phyloP scores from a whole-genome alignment of 2,888 invertebrate genomes.

The Seira ritae region DNA sequence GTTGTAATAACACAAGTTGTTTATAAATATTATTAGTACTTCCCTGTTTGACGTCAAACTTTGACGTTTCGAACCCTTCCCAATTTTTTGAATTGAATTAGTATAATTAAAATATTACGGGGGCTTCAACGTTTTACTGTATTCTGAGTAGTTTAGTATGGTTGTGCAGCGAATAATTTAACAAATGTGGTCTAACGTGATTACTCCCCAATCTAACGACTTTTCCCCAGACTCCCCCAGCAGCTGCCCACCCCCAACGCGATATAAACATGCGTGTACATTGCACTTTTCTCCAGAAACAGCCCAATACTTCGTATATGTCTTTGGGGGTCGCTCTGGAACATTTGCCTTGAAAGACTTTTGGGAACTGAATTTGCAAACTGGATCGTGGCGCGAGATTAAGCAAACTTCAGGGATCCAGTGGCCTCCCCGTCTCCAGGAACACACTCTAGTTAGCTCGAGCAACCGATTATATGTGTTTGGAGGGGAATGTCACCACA shows the following conservation, averaged over 20 bases:
- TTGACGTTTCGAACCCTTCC: neutral
- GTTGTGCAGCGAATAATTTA: neutral
- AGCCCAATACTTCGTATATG: constrained; percentile 80
- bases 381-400: constrained; percentile 66
- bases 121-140: too few species aligned
- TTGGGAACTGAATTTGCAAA: constrained; percentile 88
- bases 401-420: constrained; percentile 75
- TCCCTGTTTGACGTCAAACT: neutral
- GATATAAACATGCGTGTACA: constrained; percentile 46
- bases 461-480: constrained; percentile 87
- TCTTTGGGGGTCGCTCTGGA: constrained; percentile 90
- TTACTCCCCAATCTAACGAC: neutral
- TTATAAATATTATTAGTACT: neutral
- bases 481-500: constrained; percentile 82
- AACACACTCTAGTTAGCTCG: constrained; percentile 89
- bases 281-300: constrained; percentile 9
- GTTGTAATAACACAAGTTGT: too few species aligned
- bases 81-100: too few species aligned
- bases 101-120: too few species aligned
- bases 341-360: constrained; percentile 89
- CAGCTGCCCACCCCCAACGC: constrained; percentile 39
- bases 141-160: neutral
- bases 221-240: neutral
- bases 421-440: constrained; percentile 87
- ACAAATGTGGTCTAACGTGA: constrained; percentile 59